Conservation (phyloP, 2,888 invertebrate genomes). For the Rugalucina vietnamica region DNA sequence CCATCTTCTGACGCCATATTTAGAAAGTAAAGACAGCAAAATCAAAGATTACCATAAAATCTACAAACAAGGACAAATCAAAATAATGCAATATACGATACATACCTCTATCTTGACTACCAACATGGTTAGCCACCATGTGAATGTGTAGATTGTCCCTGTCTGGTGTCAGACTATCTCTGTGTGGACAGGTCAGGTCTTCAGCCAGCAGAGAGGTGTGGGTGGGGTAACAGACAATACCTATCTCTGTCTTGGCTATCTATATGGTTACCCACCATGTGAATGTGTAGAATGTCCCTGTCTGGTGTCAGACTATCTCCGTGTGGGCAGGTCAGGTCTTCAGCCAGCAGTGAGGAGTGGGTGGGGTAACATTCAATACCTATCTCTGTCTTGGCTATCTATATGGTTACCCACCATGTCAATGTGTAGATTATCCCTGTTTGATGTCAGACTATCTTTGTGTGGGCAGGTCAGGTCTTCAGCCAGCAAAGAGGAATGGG, state of each 20-base stretch:
- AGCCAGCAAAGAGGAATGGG: constrained; percentile 73
- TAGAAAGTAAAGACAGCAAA: too few species aligned
- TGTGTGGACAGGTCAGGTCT: constrained; percentile 66
- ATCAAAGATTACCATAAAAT: too few species aligned
- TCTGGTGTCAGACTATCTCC: constrained; percentile 82
- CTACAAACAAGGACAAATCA: too few species aligned
- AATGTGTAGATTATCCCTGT: constrained; percentile 81
- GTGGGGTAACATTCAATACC: constrained; percentile 52
- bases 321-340: constrained; percentile 63
- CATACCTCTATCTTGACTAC: constrained; percentile 54
- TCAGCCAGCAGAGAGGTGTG: constrained; percentile 73
- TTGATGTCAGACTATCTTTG: constrained; percentile 81
- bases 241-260: constrained; percentile 59
- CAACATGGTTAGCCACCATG: constrained; percentile 73
- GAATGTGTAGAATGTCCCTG: constrained; percentile 81
- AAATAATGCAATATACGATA: too few species aligned
- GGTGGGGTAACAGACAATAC: constrained; percentile 53
- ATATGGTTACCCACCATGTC: constrained; percentile 76
- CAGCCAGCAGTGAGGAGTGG: constrained; percentile 73
- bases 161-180: constrained; percentile 81
- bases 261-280: constrained; percentile 73
- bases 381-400: constrained; percentile 59
- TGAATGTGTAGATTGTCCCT: constrained; percentile 82
- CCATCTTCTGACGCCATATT: too few species aligned
- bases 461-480: constrained; percentile 65